These are phyloP conservation scores for Trissolcus basalis DNA, from an alignment of 1,140 invertebrate species.

Conservation along the genomic window DNA sequence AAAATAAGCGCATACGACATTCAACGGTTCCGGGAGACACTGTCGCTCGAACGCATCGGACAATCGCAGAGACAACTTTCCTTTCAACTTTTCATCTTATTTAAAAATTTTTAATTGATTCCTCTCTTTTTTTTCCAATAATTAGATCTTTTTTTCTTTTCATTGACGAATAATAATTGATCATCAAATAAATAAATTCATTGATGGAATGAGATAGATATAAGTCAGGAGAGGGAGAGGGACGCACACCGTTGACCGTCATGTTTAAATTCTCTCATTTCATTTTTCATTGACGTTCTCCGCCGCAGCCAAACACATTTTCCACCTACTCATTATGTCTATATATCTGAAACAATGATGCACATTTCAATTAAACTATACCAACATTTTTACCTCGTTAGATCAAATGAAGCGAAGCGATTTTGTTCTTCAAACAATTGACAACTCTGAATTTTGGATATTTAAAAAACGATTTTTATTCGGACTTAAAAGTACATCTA, in stretches of 20 bases:
- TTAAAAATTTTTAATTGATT: not conserved
- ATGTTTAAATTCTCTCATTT: slow-evolving; percentile 32
- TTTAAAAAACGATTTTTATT: too few species aligned
- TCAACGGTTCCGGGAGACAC: too few species aligned
- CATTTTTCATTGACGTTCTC: slow-evolving; percentile 21
- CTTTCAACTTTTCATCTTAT: too few species aligned
- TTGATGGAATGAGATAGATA: slow-evolving; percentile 59
- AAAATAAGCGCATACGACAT: too few species aligned
- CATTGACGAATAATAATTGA: slow-evolving; percentile 52
- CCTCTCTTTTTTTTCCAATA: slow-evolving; percentile 16
- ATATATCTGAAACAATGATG: slow-evolving; percentile 63
- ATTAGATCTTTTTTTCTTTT: slow-evolving; percentile 13
- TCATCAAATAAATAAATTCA: slow-evolving; percentile 55
- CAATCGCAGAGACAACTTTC: too few species aligned
- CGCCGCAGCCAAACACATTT: slow-evolving; percentile 51
- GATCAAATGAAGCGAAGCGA: too few species aligned
- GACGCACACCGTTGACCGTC: slow-evolving; percentile 65
- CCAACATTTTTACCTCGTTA: too few species aligned
- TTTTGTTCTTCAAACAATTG: not conserved
- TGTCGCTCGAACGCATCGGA: too few species aligned
- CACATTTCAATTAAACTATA: slow-evolving; percentile 3
- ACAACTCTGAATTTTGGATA: not conserved
- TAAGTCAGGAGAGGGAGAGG: slow-evolving; percentile 58
- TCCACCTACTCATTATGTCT: slow-evolving; percentile 59
- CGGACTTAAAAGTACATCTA: too few species aligned